Conservation (phyloP, 2,888 invertebrate species). For the Apocheima hispidaria region DNA sequence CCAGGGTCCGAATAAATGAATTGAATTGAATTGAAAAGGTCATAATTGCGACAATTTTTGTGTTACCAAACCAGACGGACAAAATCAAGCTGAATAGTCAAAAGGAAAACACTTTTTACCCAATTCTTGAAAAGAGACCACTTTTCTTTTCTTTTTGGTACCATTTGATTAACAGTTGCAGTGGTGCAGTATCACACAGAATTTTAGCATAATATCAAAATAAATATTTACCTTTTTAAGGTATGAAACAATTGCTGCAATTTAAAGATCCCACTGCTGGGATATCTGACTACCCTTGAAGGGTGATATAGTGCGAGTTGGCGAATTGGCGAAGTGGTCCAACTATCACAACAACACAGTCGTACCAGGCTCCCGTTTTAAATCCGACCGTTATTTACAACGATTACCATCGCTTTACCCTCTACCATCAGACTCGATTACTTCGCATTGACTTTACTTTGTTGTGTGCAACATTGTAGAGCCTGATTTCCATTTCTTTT, state of each 20-base stretch:
- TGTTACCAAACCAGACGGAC: slow-evolving; percentile 2
- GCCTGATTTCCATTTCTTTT: not conserved
- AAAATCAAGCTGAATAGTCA: not conserved
- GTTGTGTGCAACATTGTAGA: slow-evolving; percentile 8
- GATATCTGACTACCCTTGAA: no score
- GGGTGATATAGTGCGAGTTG: no score
- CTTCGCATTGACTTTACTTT: slow-evolving; percentile 1
- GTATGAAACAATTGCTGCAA: no score
- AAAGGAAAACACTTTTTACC: not conserved
- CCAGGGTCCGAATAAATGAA: no score
- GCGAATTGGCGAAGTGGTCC: not conserved
- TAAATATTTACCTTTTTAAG: no score
- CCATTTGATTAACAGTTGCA: no score
- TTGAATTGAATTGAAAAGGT: no score
- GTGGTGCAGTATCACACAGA: no score
- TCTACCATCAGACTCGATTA: slow-evolving; percentile 25
- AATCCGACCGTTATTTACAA: slow-evolving; percentile 30
- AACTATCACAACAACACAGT: slow-evolving; percentile 12
- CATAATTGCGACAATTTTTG: slow-evolving; percentile 24
- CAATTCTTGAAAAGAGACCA: not conserved
- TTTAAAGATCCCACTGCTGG: no score
- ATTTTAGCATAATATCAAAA: no score
- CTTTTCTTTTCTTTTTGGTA: not conserved
- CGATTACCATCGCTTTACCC: slow-evolving; percentile 29
- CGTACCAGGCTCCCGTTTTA: slow-evolving; percentile 35